Conservation (phyloP, 2,888 invertebrate genomes). For the Notodonta ziczac region DNA sequence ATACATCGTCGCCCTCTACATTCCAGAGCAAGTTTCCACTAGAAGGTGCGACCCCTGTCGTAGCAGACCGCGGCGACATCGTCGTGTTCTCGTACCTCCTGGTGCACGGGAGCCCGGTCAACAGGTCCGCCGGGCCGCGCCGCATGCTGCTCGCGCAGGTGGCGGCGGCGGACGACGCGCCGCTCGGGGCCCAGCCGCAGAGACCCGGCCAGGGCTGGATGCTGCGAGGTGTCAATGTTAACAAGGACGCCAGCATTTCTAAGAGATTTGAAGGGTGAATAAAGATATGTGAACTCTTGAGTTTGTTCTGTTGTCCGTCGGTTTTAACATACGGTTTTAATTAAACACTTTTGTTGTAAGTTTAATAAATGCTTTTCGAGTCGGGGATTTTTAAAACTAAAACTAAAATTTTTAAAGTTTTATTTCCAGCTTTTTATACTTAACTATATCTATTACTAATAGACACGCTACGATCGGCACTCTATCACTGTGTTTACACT, state of each 20-base stretch:
- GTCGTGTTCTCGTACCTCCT: constrained; percentile 85
- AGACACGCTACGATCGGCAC: too few species aligned
- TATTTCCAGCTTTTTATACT: too few species aligned
- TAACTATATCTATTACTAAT: too few species aligned
- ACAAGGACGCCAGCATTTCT: constrained; percentile 58
- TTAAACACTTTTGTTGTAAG: too few species aligned
- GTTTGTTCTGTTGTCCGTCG: too few species aligned
- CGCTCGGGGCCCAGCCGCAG: constrained; percentile 66
- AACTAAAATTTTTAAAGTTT: too few species aligned
- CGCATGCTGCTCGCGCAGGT: constrained; percentile 84
- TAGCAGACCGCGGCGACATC: constrained; percentile 82
- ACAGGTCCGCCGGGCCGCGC: constrained; percentile 69
- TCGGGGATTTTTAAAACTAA: too few species aligned
- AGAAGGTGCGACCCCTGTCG: constrained; percentile 75
- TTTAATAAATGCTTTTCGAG: too few species aligned
- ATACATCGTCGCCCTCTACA: too few species aligned
- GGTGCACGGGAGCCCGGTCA: constrained; percentile 84
- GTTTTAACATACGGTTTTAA: too few species aligned
- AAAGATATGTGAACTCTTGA: not conserved
- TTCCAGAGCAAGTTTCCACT: constrained; percentile 73
- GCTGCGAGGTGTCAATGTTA: constrained; percentile 76
- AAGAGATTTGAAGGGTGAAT: constrained; percentile 44
- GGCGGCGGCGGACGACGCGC: constrained; percentile 81
- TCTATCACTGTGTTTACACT: too few species aligned
- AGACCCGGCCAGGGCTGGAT: constrained; percentile 83